These are phyloP conservation scores for Styela clava DNA, from an alignment of 23 tunicate species.

Conservation along the genomic window DNA sequence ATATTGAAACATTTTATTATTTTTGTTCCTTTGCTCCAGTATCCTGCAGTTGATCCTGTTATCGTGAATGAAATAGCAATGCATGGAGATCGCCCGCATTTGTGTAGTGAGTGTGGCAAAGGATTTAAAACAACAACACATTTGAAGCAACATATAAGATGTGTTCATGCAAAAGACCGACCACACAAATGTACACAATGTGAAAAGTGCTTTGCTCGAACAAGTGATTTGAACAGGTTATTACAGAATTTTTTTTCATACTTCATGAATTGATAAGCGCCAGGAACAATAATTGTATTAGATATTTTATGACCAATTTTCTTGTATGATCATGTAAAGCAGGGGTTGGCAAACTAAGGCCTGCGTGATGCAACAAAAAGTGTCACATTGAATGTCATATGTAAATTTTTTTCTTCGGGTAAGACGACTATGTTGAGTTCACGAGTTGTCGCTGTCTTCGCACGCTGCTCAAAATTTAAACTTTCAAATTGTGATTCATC, in stretches of 20 bases:
- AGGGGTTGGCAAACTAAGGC: background rate
- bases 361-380: background rate
- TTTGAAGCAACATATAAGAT: constrained; percentile 83
- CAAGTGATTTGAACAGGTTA: constrained; percentile 92
- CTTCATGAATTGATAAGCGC: no score
- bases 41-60: constrained; percentile 21
- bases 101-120: constrained; percentile 79
- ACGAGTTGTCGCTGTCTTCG: no score
- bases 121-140: constrained; percentile 91
- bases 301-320: background rate
- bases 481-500: no score
- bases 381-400: no score
- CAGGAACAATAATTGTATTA: no score
- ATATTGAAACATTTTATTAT: no score
- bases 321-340: no score
- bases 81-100: constrained; percentile 79
- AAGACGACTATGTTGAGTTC: no score
- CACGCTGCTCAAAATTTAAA: no score
- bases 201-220: constrained; percentile 77
- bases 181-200: constrained; percentile 76
- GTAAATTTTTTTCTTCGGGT: no score
- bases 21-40: no score
- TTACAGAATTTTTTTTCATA: no score
- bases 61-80: constrained; percentile 54
- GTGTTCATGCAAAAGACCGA: constrained; percentile 88